These are phyloP conservation scores for Anguilla anguilla DNA, from an alignment of 2,797 vertebrate genomes.

Conservation along the genomic window DNA sequence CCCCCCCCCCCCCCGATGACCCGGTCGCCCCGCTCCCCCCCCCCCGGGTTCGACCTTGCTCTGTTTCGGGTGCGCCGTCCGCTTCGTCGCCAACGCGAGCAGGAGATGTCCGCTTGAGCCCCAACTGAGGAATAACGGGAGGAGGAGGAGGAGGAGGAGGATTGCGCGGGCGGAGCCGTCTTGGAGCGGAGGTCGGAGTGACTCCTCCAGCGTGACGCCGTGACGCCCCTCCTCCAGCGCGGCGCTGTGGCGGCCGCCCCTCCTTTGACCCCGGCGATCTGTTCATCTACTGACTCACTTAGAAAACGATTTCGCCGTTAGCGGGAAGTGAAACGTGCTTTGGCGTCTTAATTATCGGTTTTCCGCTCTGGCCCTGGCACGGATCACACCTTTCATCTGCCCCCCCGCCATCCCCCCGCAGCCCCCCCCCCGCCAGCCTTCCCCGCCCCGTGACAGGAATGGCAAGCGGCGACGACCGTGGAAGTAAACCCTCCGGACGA, in stretches of 20 bases:
- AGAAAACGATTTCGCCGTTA: not conserved
- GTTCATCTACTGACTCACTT: not conserved
- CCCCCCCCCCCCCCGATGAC: no score
- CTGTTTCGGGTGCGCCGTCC: not conserved
- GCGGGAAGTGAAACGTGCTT: not conserved
- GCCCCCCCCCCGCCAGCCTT: not conserved
- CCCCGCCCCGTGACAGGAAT: not conserved
- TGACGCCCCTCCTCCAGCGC: not conserved
- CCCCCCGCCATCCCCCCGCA: no score
- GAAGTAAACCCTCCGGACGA: not conserved
- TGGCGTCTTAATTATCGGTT: not conserved
- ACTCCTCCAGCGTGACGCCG: not conserved
- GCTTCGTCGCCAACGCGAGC: not conserved
- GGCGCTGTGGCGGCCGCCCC: not conserved
- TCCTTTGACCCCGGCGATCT: not conserved
- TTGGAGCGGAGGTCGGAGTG: not conserved
- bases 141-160: not conserved
- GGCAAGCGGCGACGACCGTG: not conserved
- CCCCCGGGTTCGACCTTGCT: not conserved
- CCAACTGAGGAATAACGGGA: not conserved
- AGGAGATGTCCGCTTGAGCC: not conserved
- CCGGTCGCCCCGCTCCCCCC: no score
- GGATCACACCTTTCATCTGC: not conserved
- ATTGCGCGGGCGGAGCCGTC: not conserved
- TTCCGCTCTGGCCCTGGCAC: not conserved